Evolutionary conservation across 2,113 vertebrate genomes (phyloP), one percentile per base, ranked within the genome.

Genomic region (Alligator mississippiensis): DNA sequence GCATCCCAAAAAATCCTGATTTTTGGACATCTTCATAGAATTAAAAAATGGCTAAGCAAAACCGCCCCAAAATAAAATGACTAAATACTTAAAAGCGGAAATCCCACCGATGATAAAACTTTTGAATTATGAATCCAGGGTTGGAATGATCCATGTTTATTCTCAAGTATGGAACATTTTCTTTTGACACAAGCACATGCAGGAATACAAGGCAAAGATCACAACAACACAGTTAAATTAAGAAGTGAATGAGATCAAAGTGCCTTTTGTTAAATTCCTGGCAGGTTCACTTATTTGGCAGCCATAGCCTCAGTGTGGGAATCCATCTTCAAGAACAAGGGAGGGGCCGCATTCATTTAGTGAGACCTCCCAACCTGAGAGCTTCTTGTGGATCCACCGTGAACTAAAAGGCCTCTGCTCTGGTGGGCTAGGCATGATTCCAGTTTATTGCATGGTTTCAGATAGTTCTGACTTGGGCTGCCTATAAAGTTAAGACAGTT

Each of bases 401-500:
- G 21, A 88, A 89, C 89, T 87, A 96, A 85, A 75, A 94, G 81
- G 85, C 82, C 74, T 95, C 86, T 34, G 66, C 85, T 88, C 77
- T 95, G 89, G 94, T 94, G 94, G 95, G 90, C 95, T 87, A 96
- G 88, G 90, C 90, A 0, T 34, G 1, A 57, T 84, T 92, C 93
- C 86, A 84, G 77, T 83, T 79, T 74, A 84, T 85, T 97, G 54
- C 84, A 95, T 95, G 93, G 95, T 91, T 91, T 93, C 93, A 59
- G 85, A 72, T 70, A 80, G 89, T 80, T 94, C 91, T 96, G 87
- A 86, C 78, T 0, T 0, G 82, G 84, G 93, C 24, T 85, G 92
- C 88, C 90, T 95, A 2, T 97, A 94, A 94, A 94, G 87, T 95
- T 96, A 95, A 95, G 92, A 17, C 78, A 84, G 92, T 96, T 96